Base-by-base conservation (phyloP, 2,113 vertebrate genomes). In the Thomomys bottae region DNA sequence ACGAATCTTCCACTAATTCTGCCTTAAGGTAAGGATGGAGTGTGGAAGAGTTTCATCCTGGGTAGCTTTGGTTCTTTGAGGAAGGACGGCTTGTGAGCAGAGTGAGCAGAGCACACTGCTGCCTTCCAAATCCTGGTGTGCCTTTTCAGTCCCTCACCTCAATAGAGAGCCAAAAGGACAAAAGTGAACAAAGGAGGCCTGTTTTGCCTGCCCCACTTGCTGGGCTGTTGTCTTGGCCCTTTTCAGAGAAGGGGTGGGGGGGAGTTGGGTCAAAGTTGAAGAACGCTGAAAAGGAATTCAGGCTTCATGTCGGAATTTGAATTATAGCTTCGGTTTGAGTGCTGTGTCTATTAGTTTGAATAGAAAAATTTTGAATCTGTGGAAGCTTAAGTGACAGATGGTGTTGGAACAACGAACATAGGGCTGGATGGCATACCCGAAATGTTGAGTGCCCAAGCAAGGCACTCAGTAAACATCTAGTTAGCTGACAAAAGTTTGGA, bases 131-230 rank as follows among this genome's bases (percentile, higher is more conserved):
- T 98, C 91, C 97, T 97, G 96, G 96, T 91, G 96, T 93, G 95
- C 97, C 95, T 97, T 97, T 98, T 98, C 97, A 98, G 98, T 98
- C 97, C 98, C 98, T 98, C 97, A 99, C 98, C 98, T 99, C 98
- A 97, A 97, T 98, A 97, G 98, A 97, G 98, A 97, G 98, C 98
- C 98, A 98, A 98, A 98, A 97, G 98, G 97, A 97, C 97, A 97
- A 96, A 95, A 97, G 95, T 95, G 98, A 98, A 99, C 98, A 99
- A 99, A 99, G 98, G 97, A 98, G 97, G 98, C 98, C 98, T 99
- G 99, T 99, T 98, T 98, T 98, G 98, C 98, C 97, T 98, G 98
- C 98, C 98, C 98, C 98, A 98, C 98, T 99, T 98, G 98, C 97
- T 98, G 98, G 98, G 98, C 98, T 98, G 98, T 98, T 99, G 98